These are phyloP conservation scores for Typhlomys cinereus DNA, from an alignment of 2,113 vertebrate genomes.

Conservation along the genomic window DNA sequence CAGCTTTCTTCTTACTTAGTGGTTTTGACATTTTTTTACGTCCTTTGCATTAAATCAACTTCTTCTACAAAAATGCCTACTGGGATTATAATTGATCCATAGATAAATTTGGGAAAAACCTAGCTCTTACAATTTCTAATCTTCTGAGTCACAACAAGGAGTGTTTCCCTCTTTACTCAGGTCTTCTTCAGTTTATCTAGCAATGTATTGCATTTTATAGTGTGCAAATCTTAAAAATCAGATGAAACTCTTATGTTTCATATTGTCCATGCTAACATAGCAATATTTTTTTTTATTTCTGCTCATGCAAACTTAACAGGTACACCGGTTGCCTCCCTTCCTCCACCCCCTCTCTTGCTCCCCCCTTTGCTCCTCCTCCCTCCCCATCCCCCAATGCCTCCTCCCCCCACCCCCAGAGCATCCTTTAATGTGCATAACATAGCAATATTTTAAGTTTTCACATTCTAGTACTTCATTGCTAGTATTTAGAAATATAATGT, in stretches of 20 bases:
- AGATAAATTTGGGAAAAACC: slow-evolving; percentile 14
- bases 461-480: slow-evolving; percentile 16
- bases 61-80: slow-evolving; percentile 31
- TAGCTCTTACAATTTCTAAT: slow-evolving; percentile 36
- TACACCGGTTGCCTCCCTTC: no score
- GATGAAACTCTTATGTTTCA: slow-evolving; percentile 18
- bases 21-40: slow-evolving; percentile 5
- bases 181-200: slow-evolving; percentile 10
- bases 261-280: neutral
- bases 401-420: neutral
- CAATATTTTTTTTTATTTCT: no score
- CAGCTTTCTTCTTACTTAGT: slow-evolving; percentile 5
- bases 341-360: no score
- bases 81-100: slow-evolving; percentile 16
- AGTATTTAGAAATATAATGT: neutral
- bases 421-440: neutral
- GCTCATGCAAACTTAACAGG: no score
- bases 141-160: neutral
- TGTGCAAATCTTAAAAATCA: neutral
- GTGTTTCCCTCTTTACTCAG: slow-evolving; percentile 21
- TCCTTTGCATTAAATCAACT: slow-evolving; percentile 40
- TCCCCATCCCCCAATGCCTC: no score
- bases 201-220: slow-evolving; percentile 9
- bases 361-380: no score
- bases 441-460: slow-evolving; percentile 35